Evolutionary conservation across 2,888 invertebrate species (phyloP), one percentile per base, ranked within the genome.

Genomic region (Melipona beecheii): DNA sequence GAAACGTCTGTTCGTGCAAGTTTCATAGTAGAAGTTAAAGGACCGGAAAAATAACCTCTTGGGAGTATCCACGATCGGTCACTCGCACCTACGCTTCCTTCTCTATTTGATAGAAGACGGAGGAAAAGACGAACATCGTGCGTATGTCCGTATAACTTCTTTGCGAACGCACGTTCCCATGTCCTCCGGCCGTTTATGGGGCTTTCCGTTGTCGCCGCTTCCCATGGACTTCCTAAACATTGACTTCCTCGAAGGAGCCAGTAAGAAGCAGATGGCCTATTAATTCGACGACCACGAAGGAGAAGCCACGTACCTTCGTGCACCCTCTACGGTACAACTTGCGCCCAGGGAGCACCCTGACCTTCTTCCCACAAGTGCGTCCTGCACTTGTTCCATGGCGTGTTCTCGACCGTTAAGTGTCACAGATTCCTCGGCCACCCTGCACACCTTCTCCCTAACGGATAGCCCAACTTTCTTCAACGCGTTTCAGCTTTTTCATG

Each of bases 141-240:
- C 69, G 81, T 82, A 87, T 74, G 84, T 74, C 68, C 86, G 86
- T 79, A 75, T 64, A 85, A 92, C 91, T 92, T 91, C 90, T 91
- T 91, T 86, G 86, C 91, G 83, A 86, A 72, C 91, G 90, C 89
- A 85, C 92, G 92, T 94, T 94, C 94, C 94, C 94, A 94, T 94
- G 93, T 91, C 89, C 81, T 27, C 86, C 82, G 64, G 79, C 89
- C 86, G 89, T 91, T 92, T 90, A 91, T 93, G 94, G 90, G 94
- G 91, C 93, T 93, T 94, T 94, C 94, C 94, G 94, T 94, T 94
- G 93, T 93, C 93, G 92, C 89, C 90, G 93, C 92, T 94, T 94
- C 94, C 94, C 94, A 94, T 94, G 94, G 92, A 93, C 93, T 93
- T 93, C 93, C 93, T 93, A 93, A 94, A 93, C 94, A 93, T 92